Percentiles rank a stretch among this genome's conserved stretches.
Evolutionary conservation across 2,888 invertebrate species (phyloP).

Genomic region (Perizoma flavofasciatum): DNA sequence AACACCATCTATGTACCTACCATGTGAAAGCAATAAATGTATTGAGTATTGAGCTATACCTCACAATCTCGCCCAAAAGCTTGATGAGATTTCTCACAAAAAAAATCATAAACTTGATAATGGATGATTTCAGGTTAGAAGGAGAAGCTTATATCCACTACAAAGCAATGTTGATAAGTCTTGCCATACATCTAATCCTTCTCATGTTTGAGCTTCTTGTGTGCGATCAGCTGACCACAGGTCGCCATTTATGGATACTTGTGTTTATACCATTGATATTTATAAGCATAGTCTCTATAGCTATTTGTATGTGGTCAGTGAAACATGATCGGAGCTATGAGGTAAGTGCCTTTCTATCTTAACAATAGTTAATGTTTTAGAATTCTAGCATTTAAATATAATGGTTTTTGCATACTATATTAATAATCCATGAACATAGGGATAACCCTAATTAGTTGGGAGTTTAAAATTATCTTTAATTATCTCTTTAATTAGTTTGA

Average conservation of each 20-base stretch:
- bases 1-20: no score
- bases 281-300: conserved; percentile 97
- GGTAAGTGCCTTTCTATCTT: conserved; percentile 72
- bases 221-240: conserved; percentile 96
- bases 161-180: conserved; percentile 98
- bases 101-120: not conserved
- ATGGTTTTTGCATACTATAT: no score
- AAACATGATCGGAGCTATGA: conserved; percentile 99
- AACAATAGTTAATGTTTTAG: conserved; percentile 6
- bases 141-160: conserved; percentile 98
- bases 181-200: conserved; percentile 96
- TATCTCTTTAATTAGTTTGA: no score
- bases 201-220: conserved; percentile 98
- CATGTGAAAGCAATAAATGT: no score
- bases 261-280: conserved; percentile 98
- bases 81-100: no score
- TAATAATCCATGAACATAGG: no score
- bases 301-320: conserved; percentile 99
- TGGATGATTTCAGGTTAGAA: conserved; percentile 88
- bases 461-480: no score
- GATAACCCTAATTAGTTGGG: no score
- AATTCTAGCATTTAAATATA: not conserved
- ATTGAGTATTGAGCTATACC: no score
- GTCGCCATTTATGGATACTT: conserved; percentile 93
- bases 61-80: no score